A percentile compares a stretch with the other conserved stretches of the same genome.
Conservation (phyloP, 2,113 vertebrate species). For the Chamaea fasciata region DNA sequence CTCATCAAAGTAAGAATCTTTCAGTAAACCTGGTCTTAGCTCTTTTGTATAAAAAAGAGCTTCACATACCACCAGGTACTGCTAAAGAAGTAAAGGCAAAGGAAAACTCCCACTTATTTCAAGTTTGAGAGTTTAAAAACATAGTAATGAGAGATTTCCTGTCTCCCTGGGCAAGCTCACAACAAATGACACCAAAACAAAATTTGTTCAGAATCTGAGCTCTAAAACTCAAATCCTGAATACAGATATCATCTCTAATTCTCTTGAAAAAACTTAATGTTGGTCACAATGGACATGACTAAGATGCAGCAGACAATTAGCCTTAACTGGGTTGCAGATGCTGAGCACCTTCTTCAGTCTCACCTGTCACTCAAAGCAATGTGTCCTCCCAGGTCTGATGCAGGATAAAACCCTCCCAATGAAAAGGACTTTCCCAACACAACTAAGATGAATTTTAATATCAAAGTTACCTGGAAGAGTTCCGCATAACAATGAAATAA, state of each 20-base stretch:
- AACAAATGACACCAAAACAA: not conserved
- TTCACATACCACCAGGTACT: not conserved
- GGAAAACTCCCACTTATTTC: not conserved
- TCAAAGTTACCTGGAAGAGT: not conserved
- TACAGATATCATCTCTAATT: not conserved
- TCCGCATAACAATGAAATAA: not conserved
- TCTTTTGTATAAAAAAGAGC: not conserved
- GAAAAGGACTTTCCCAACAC: not conserved
- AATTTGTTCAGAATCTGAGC: not conserved
- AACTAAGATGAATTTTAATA: not conserved
- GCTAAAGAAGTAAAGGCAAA: not conserved
- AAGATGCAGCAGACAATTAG: not conserved
- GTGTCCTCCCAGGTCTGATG: not conserved
- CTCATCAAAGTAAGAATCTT: not conserved
- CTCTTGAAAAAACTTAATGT: not conserved
- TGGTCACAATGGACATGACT: not conserved
- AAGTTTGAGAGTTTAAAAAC: not conserved
- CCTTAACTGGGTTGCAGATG: not conserved
- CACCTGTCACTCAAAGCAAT: not conserved
- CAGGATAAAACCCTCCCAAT: not conserved
- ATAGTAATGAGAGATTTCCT: not conserved
- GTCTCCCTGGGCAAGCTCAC: not conserved
- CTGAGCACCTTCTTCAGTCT: not conserved
- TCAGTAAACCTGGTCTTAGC: not conserved
- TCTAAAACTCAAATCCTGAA: not conserved